A percentile compares a stretch with the other conserved stretches of the same genome.
Conservation (phyloP, 2,113 vertebrate species). For the Pagrus major region DNA sequence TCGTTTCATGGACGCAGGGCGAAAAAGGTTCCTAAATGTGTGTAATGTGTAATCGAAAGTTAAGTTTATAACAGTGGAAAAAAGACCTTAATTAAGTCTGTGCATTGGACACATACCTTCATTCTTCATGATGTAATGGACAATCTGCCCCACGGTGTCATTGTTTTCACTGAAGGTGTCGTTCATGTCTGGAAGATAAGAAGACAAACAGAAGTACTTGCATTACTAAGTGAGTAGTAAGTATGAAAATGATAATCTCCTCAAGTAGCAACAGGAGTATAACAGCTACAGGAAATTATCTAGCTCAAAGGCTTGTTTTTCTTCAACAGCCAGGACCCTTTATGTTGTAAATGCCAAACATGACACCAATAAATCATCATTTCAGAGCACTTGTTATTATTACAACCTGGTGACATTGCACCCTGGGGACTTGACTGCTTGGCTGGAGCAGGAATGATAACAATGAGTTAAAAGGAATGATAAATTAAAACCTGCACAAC, state of each 20-base stretch:
- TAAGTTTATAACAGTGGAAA: not conserved
- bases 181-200: constrained; percentile 87
- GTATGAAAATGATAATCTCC: not conserved
- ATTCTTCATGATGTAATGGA: constrained; percentile 97
- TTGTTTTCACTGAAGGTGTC: constrained; percentile 90
- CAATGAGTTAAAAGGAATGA: not conserved
- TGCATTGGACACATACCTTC: constrained; percentile 86
- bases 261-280: not conserved
- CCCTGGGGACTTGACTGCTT: not conserved
- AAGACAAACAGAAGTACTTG: constrained; percentile 19
- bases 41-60: not conserved
- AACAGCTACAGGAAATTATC: not conserved
- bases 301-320: not conserved
- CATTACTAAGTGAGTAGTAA: not conserved
- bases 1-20: not conserved
- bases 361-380: not conserved
- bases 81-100: not conserved
- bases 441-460: not conserved
- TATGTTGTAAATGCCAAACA: not conserved
- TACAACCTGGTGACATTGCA: not conserved
- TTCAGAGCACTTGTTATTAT: not conserved
- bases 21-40: too few relatives aligned
- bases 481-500: not conserved
- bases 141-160: constrained; percentile 95
- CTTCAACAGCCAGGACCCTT: not conserved